Base-by-base conservation (phyloP, 2,888 invertebrate species). In the Smittia sp. region DNA sequence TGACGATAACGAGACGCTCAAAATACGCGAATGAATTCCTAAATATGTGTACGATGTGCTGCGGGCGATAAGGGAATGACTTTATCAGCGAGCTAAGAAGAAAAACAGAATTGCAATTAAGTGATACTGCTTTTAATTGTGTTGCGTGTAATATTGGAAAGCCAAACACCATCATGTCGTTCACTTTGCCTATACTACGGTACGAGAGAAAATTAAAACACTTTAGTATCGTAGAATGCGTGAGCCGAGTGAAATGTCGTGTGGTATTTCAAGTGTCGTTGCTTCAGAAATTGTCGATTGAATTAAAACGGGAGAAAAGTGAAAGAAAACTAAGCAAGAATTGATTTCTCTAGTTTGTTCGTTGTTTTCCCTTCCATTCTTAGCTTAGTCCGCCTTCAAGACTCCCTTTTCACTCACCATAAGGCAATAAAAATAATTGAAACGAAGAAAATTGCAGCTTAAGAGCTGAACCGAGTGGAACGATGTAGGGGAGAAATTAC, bases 401-500 rank as follows among this genome's bases (percentile, higher is more conserved):
- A 15, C 52, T 13, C 58, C 58, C 6, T 4, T n/a, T n/a, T 58
- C 18, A 22, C 22, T 18, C 58, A 58, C 18, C 11, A 58, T 3
- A 58, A 58, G 18, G 58, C 58, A 58, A 22, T 58, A 58, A 58
- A 58, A 58, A 58, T 22, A 58, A 58, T 58, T 58, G 58, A 58
- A 58, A 58, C 18, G 18, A 58, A 58, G 18, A 58, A 58, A 58
- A 58, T 58, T 22, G 22, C 22, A 3, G 46, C 11, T 46, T n/a
- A 46, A 46, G n/a, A 58, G 58, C 3, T 18, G 22, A 22, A 58
- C 6, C 15, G 52, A 52, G 52, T 6, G 9, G 52, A 15, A 15
- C 11, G n/a, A n/a, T n/a, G n/a, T n/a, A 15, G 15, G 9, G 58
- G n/a, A 22, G 11, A 18, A 58, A 58, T 58, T 58, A 18, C 22